Percentiles rank a stretch among this genome's conserved stretches.
These are phyloP conservation scores for Clitarchus hookeri DNA, from an alignment of 2,888 invertebrate species.

Conservation along the genomic window DNA sequence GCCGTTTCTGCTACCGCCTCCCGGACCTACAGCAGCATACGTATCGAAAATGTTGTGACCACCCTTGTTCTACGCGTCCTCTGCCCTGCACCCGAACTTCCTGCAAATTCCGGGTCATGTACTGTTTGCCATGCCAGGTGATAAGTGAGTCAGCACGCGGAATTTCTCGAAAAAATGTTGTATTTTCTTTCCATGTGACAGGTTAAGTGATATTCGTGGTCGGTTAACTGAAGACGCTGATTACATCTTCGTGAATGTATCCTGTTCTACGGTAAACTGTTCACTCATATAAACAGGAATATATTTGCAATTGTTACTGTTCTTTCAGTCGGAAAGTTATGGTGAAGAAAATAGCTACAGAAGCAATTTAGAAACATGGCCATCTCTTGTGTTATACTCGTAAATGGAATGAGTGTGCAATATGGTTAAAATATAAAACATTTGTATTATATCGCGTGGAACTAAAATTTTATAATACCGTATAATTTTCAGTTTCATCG, in stretches of 20 bases:
- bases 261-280: not conserved
- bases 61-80: constrained; percentile 36
- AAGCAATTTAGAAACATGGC: not conserved
- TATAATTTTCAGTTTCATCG: no score
- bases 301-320: not conserved
- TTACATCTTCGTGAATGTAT: not conserved
- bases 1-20: constrained; percentile 59
- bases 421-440: not conserved
- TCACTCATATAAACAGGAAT: not conserved
- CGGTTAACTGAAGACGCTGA: not conserved
- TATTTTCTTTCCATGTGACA: no score
- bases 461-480: no score
- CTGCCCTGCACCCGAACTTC: constrained; percentile 19
- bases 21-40: constrained; percentile 56
- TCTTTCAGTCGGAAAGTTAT: not conserved
- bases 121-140: not conserved
- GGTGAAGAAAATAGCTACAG: not conserved
- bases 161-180: no score
- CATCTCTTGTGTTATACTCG: not conserved
- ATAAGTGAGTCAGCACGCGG: not conserved
- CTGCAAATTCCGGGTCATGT: not conserved
- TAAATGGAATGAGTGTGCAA: not conserved
- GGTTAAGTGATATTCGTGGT: not conserved
- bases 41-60: constrained; percentile 62
- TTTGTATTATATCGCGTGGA: not conserved